These are phyloP conservation scores for Charadrius vociferus DNA, from an alignment of 2,113 vertebrate species.

Conservation along the genomic window DNA sequence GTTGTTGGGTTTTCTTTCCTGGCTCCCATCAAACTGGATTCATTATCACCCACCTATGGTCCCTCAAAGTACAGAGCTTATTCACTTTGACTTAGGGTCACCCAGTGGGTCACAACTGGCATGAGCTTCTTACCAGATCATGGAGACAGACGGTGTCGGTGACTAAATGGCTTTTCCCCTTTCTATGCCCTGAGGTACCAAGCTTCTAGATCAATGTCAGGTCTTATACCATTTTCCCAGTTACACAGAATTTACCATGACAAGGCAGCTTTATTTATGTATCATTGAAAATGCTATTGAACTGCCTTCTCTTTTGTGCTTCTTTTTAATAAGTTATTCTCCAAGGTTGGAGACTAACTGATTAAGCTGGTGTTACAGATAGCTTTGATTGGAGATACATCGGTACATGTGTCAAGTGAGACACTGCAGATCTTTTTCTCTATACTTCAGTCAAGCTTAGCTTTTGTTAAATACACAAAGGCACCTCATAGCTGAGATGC, in stretches of 20 bases:
- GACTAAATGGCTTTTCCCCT: neutral
- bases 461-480: neutral
- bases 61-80: neutral
- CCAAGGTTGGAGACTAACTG: neutral
- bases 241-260: neutral
- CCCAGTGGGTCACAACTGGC: neutral
- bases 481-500: neutral
- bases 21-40: neutral
- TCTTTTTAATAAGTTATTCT: neutral
- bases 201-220: neutral
- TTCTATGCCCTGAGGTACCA: neutral
- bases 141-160: neutral
- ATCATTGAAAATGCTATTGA: neutral
- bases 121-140: neutral
- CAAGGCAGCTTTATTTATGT: constrained; percentile 29
- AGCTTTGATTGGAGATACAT: neutral
- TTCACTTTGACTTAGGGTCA: neutral
- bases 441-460: neutral
- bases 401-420: neutral
- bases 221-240: neutral
- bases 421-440: neutral
- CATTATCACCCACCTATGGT: neutral
- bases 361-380: neutral
- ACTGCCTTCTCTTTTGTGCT: neutral
- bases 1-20: neutral